Evolutionary conservation across 2,797 vertebrate species (phyloP).

Genomic region (Schizopygopsis pylzovi): DNA sequence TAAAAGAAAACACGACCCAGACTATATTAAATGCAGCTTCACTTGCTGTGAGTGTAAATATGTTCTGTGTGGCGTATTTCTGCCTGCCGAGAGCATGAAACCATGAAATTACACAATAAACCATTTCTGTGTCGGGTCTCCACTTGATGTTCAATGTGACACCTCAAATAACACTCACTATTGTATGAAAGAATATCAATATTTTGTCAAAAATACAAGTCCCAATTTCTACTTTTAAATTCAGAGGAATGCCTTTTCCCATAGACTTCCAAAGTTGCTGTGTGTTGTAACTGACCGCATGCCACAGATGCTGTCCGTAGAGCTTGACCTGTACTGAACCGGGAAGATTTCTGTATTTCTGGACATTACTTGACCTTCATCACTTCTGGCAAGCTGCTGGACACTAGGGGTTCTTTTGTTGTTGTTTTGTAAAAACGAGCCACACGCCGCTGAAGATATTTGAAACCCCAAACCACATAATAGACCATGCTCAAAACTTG

Average conservation of each 20-base stretch:
- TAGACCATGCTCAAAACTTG: neutral
- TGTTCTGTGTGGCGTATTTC: neutral
- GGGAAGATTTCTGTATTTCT: neutral
- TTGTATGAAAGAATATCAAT: neutral
- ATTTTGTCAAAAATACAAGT: neutral
- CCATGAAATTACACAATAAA: conserved; percentile 4
- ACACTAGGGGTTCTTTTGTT: neutral
- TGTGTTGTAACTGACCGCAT: too few relatives aligned
- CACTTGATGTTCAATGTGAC: neutral
- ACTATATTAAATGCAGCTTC: conserved; percentile 9
- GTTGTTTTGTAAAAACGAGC: neutral
- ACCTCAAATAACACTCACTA: neutral
- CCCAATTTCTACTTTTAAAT: neutral
- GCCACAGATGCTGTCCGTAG: neutral
- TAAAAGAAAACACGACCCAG: neutral
- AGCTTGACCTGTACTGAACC: neutral
- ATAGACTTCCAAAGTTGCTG: neutral
- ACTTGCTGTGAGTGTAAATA: neutral
- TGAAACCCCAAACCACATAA: neutral
- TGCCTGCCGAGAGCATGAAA: neutral
- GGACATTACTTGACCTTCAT: neutral
- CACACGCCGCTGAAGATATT: neutral
- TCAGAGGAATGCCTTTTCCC: neutral
- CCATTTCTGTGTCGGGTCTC: neutral
- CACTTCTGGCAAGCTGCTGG: neutral